Base-by-base conservation (phyloP, 2,797 vertebrate species). In the Prionace glauca region DNA sequence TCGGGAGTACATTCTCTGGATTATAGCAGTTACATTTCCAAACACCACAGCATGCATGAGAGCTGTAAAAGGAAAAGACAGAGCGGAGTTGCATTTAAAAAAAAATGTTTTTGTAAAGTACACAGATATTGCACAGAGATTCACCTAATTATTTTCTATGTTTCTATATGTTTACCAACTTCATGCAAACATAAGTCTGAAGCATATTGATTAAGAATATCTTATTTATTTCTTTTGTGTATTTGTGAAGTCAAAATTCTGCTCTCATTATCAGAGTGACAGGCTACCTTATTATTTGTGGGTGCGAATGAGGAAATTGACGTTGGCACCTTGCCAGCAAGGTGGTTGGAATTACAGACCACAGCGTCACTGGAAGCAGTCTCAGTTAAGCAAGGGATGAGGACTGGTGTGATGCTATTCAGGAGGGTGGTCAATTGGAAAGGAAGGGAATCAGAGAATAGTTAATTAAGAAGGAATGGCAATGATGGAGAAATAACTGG, bases 31-130 rank as follows among this genome's bases (percentile, higher is more conserved):
- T 91, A 97, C 96, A 65, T 97, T 97, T 45, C 96, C 96, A 91
- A 97, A 97, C 22, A 97, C 96, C 45, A 96, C 96, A 1, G 96
- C 96, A 41, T 97, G 96, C 96, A 97, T 97, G 95, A 97, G 96
- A 24, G 96, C 96, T 97, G 95, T 72, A 0, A 20, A n/a, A 77
- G 71, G 60, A 90, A 95, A 8, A n/a, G 24, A 91, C 32, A 67
- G 41, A 1, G 22, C 9, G 36, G 69, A 69, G 90, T 69, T 92
- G 10, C 67, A 65, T 22, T 11, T 11, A 24, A 69, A 92, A 11
- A 1, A 22, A 56, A 56, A 5, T 56, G 50, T 56, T 65, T 65
- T 65, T 62, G 26, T 45, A 41, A 69, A 41, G 62, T n/a, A 69
- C 18, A 18, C 56, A 90, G 56, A 90, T 90, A 90, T n/a, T 92